Conservation (phyloP, 2,797 vertebrate genomes). For the Eleutherodactylus coqui region DNA sequence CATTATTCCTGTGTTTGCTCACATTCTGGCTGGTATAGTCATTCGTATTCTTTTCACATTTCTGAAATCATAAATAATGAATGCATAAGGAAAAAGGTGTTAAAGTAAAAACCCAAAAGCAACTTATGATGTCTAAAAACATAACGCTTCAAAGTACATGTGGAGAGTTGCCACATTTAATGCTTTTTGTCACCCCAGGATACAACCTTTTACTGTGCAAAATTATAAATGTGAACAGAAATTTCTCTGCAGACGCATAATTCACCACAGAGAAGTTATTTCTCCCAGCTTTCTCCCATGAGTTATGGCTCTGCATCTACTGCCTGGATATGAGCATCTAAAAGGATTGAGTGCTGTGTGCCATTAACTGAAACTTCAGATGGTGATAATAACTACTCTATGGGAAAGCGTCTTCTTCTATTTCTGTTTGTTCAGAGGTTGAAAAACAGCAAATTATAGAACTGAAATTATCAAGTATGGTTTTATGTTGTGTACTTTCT, state of each 20-base stretch:
- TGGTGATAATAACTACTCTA: slow-evolving; percentile 61
- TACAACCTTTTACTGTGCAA: slow-evolving; percentile 34
- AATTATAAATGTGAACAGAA: slow-evolving; percentile 59
- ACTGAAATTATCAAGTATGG: slow-evolving; percentile 47
- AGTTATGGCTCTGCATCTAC: slow-evolving; percentile 57
- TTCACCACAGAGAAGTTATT: slow-evolving; percentile 51
- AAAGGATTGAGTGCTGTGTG: slow-evolving; percentile 61
- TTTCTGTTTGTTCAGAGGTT: slow-evolving; percentile 50
- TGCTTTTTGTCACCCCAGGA: slow-evolving; percentile 54
- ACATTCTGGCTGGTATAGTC: background rate
- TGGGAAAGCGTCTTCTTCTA: slow-evolving; percentile 46
- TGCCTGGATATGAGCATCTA: slow-evolving; percentile 56
- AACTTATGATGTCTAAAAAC: slow-evolving; percentile 28
- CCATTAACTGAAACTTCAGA: slow-evolving; percentile 61
- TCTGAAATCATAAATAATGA: background rate
- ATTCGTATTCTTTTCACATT: slow-evolving; percentile 8
- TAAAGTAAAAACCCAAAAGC: slow-evolving; percentile 16
- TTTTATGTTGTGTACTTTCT: slow-evolving; percentile 19
- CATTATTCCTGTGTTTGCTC: background rate
- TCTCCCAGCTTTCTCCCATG: slow-evolving; percentile 44
- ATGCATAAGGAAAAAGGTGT: background rate
- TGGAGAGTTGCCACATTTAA: slow-evolving; percentile 30
- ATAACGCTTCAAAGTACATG: slow-evolving; percentile 30
- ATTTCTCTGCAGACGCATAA: slow-evolving; percentile 53
- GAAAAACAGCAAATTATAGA: slow-evolving; percentile 42